phyloP scores from a whole-genome alignment of 2,113 vertebrate species.

The Solea senegalensis region DNA sequence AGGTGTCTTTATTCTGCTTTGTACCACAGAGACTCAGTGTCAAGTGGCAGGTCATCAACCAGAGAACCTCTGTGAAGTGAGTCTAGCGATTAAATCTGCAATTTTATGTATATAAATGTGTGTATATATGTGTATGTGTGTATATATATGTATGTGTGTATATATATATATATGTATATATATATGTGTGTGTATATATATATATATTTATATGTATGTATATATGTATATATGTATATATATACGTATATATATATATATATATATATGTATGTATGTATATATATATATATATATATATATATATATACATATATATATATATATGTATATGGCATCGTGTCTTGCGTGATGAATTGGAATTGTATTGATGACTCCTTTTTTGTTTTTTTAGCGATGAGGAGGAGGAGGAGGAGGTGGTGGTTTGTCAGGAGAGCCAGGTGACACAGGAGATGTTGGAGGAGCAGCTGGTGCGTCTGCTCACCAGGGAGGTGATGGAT shows the following conservation, averaged over 20 bases:
- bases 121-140: too few relatives aligned
- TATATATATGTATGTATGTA: too few relatives aligned
- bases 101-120: too few relatives aligned
- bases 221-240: too few relatives aligned
- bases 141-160: too few relatives aligned
- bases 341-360: neutral
- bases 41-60: constrained; percentile 94
- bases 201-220: too few relatives aligned
- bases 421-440: constrained; percentile 86
- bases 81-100: constrained; percentile 19
- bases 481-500: constrained; percentile 95
- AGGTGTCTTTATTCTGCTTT: constrained; percentile 19
- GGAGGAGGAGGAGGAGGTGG: constrained; percentile 75
- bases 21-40: constrained; percentile 88
- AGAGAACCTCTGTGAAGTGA: constrained; percentile 89
- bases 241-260: too few relatives aligned
- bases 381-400: constrained; percentile 65
- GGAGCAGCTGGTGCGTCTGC: constrained; percentile 89
- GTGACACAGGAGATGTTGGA: constrained; percentile 97
- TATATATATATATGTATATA: too few relatives aligned
- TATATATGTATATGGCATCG: too few relatives aligned
- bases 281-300: too few relatives aligned
- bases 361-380: neutral
- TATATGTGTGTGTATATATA: too few relatives aligned
- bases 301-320: too few relatives aligned